These are phyloP conservation scores for Philantomba maxwellii DNA, from an alignment of 2,113 vertebrate genomes.

Conservation along the genomic window DNA sequence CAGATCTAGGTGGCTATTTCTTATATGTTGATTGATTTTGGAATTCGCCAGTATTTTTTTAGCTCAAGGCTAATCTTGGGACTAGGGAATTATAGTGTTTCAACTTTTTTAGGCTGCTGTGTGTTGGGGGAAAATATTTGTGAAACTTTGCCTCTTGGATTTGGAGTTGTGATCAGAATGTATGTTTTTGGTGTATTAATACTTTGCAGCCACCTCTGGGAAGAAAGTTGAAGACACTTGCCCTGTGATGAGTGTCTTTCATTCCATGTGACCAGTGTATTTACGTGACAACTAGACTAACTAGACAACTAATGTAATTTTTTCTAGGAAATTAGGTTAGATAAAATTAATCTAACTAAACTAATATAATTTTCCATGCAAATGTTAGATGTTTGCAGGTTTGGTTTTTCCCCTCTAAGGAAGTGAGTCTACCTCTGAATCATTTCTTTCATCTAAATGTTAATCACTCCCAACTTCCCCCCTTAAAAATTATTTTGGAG, in stretches of 20 bases:
- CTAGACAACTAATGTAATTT: background rate
- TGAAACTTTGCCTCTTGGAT: background rate
- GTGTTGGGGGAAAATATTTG: background rate
- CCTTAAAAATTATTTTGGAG: conserved; percentile 24
- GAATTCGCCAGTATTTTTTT: background rate
- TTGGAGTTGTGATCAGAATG: background rate
- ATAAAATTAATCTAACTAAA: background rate
- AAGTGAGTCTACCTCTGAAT: background rate
- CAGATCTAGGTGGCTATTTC: background rate
- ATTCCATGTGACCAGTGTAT: background rate
- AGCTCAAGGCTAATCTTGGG: background rate
- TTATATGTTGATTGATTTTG: background rate
- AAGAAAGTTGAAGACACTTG: background rate
- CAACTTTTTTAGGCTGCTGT: background rate
- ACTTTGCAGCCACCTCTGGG: background rate
- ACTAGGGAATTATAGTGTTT: background rate
- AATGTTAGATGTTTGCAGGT: background rate
- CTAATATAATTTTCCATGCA: background rate
- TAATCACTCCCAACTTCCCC: background rate
- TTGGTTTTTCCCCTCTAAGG: background rate
- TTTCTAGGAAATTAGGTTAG: background rate
- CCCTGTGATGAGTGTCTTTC: background rate
- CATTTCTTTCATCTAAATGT: background rate
- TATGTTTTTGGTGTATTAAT: background rate
- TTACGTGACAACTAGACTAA: background rate